phyloP scores from a whole-genome alignment of 2,113 vertebrate genomes.

The Calidris pugnax region DNA sequence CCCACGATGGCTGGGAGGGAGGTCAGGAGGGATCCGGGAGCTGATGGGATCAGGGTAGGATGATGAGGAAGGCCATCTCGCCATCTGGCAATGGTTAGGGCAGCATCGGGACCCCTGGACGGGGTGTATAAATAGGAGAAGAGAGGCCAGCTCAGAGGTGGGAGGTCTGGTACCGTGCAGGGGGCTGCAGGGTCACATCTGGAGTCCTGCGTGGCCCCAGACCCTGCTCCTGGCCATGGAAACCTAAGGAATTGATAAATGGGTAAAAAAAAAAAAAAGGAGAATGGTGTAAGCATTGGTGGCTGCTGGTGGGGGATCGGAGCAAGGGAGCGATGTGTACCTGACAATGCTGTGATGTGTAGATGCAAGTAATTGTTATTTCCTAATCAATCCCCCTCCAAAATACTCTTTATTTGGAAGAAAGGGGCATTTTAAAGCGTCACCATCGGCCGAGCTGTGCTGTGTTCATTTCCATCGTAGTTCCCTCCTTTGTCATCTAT shows the following conservation, averaged over 20 bases:
- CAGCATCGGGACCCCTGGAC: not conserved
- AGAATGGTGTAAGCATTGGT: not conserved
- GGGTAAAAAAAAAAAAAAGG: not conserved
- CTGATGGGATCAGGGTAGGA: not conserved
- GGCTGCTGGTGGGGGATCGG: not conserved
- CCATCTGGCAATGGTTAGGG: constrained; percentile 49
- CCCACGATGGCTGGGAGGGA: not conserved
- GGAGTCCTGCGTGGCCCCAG: not conserved
- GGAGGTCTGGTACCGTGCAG: constrained; percentile 8
- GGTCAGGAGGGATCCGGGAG: not conserved
- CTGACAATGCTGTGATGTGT: not conserved
- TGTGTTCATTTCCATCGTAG: not conserved
- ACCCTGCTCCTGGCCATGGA: not conserved
- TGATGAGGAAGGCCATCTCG: not conserved
- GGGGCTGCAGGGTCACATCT: constrained; percentile 45
- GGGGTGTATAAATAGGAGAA: constrained; percentile 16
- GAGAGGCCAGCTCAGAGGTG: constrained; percentile 29
- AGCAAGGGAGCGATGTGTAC: not conserved
- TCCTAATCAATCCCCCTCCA: not conserved
- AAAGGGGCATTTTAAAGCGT: not conserved
- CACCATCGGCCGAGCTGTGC: not conserved
- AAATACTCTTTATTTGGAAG: not conserved
- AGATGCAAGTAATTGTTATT: not conserved
- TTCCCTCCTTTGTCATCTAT: constrained; percentile 45
- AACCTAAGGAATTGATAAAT: not conserved